A percentile compares a stretch with the other conserved stretches of the same genome.
Conservation (phyloP, 2,888 invertebrate genomes). For the Myopa tessellatipennis region DNA sequence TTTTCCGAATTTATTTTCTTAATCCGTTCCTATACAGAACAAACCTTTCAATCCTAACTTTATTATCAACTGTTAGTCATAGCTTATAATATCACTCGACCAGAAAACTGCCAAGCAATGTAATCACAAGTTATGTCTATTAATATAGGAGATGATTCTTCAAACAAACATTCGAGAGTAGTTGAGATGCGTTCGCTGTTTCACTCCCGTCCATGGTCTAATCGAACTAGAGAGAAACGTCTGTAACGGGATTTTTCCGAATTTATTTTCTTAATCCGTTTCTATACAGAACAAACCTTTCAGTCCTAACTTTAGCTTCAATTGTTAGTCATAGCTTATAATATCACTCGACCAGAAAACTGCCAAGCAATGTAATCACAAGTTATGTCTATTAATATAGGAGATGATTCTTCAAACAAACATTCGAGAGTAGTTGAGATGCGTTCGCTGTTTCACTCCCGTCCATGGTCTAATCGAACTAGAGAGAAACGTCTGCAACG, state of each 20-base stretch:
- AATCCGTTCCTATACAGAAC: no score
- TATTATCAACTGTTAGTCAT: neutral
- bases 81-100: neutral
- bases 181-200: slow-evolving; percentile 49
- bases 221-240: no score
- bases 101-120: neutral
- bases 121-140: slow-evolving; percentile 15
- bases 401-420: slow-evolving; percentile 58
- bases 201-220: no score
- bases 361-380: neutral
- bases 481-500: no score
- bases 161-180: slow-evolving; percentile 49
- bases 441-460: slow-evolving; percentile 45
- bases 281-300: no score
- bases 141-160: slow-evolving; percentile 58
- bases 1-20: no score
- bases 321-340: neutral
- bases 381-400: slow-evolving; percentile 48
- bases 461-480: no score
- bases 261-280: no score
- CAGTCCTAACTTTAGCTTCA: no score
- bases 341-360: neutral
- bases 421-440: slow-evolving; percentile 45
- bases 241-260: no score
- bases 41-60: no score